A percentile compares a stretch with the other conserved stretches of the same genome.
These are phyloP conservation scores for Neosalanx taihuensis DNA, from an alignment of 2,797 vertebrate species.

Conservation along the genomic window DNA sequence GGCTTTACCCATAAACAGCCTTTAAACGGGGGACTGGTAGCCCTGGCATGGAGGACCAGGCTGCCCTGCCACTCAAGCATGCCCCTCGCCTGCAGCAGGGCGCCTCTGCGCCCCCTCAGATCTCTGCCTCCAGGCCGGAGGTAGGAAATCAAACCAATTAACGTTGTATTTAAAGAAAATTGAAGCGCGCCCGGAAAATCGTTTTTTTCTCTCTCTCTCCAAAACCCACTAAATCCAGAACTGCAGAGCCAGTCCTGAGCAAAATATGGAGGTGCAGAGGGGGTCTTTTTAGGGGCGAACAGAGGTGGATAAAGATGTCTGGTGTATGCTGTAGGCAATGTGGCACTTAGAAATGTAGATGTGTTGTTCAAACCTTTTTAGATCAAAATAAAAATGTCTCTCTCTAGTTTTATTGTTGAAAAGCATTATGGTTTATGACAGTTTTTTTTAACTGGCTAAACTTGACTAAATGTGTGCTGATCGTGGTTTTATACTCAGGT, in stretches of 20 bases:
- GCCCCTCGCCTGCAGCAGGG: conserved; percentile 50
- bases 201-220: conserved; percentile 59
- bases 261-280: conserved; percentile 27
- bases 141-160: conserved; percentile 79
- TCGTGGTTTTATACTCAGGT: conserved; percentile 48
- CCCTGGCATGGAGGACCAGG: conserved; percentile 44
- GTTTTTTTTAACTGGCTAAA: not conserved
- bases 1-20: conserved; percentile 60
- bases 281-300: no score
- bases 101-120: conserved; percentile 42
- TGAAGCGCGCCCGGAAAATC: conserved; percentile 72
- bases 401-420: not conserved
- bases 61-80: conserved; percentile 63
- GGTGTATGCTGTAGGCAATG: not conserved
- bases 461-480: conserved; percentile 30
- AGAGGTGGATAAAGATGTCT: not conserved
- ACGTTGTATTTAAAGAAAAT: conserved; percentile 77
- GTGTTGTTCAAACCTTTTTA: not conserved
- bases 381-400: not conserved
- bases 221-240: conserved; percentile 69
- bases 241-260: conserved; percentile 47
- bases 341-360: not conserved
- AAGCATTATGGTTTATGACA: not conserved
- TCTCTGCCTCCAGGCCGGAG: conserved; percentile 61
- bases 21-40: conserved; percentile 53